A percentile compares a stretch with the other conserved stretches of the same genome.
These are phyloP conservation scores for Prionailurus viverrinus DNA, from an alignment of 2,113 vertebrate species.

Conservation along the genomic window DNA sequence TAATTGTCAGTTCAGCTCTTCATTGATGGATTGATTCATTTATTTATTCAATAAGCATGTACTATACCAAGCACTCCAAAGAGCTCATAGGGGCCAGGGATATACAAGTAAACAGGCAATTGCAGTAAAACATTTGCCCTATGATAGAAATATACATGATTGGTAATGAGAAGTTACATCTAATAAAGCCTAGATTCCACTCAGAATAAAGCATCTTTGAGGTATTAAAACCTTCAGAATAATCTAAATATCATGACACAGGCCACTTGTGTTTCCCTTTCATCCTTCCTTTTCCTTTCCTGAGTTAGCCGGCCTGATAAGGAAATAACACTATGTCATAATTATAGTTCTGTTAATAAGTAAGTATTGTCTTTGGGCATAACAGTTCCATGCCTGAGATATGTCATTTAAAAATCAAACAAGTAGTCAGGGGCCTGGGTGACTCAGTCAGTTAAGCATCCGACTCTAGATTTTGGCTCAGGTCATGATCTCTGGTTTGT, in stretches of 20 bases:
- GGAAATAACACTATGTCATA: neutral
- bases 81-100: neutral
- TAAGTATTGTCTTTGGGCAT: slow-evolving; percentile 1
- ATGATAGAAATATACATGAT: neutral
- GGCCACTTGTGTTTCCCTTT: neutral
- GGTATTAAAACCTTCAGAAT: neutral
- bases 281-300: neutral
- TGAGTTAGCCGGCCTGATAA: neutral
- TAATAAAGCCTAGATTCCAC: neutral
- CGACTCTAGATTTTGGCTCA: too few species aligned
- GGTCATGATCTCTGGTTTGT: too few species aligned
- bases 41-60: neutral
- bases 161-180: neutral
- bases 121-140: neutral
- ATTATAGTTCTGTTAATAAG: neutral
- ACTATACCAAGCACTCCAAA: neutral
- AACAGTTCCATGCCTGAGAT: slow-evolving; percentile 14
- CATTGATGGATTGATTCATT: neutral
- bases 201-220: neutral
- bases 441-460: too few species aligned
- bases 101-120: neutral
- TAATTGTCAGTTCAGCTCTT: neutral
- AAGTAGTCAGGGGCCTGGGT: neutral
- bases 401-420: neutral
- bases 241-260: neutral